Evolutionary conservation across 2,888 invertebrate species (phyloP).

Genomic region (Dendrolimus pini): DNA sequence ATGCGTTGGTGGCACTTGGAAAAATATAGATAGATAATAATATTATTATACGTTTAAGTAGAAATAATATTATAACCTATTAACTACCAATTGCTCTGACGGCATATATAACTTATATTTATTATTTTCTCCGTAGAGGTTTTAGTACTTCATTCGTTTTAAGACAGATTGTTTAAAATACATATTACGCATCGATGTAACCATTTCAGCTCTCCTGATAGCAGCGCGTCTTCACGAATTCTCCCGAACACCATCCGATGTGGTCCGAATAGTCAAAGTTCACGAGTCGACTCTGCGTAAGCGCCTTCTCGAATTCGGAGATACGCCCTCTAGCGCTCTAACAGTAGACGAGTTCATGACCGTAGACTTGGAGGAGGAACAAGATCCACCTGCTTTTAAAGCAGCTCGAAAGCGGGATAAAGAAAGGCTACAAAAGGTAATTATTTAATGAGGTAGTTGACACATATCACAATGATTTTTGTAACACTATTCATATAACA

Average conservation of each 20-base stretch:
- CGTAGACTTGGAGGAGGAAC: constrained; percentile 96
- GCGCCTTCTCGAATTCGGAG: constrained; percentile 95
- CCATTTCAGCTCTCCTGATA: constrained; percentile 88
- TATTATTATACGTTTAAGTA: too few species aligned
- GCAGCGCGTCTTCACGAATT: constrained; percentile 96
- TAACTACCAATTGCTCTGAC: too few species aligned
- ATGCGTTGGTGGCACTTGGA: too few species aligned
- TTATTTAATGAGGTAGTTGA: not conserved
- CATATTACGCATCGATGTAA: too few species aligned
- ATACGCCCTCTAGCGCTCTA: constrained; percentile 95
- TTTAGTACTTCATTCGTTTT: too few species aligned
- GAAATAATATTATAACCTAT: too few species aligned
- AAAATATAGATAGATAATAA: too few species aligned
- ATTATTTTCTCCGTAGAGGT: too few species aligned
- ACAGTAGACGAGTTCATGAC: constrained; percentile 98
- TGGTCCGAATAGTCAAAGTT: constrained; percentile 96
- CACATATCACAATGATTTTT: too few species aligned
- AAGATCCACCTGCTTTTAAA: constrained; percentile 97
- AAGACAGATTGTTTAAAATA: too few species aligned
- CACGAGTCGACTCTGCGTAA: constrained; percentile 95
- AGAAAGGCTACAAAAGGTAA: constrained; percentile 86
- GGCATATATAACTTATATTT: too few species aligned
- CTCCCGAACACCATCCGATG: constrained; percentile 88
- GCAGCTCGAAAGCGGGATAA: constrained; percentile 92
- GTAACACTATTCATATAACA: too few species aligned